These are phyloP conservation scores for Oxytorus armatus DNA, from an alignment of 2,888 invertebrate genomes.

Conservation along the genomic window DNA sequence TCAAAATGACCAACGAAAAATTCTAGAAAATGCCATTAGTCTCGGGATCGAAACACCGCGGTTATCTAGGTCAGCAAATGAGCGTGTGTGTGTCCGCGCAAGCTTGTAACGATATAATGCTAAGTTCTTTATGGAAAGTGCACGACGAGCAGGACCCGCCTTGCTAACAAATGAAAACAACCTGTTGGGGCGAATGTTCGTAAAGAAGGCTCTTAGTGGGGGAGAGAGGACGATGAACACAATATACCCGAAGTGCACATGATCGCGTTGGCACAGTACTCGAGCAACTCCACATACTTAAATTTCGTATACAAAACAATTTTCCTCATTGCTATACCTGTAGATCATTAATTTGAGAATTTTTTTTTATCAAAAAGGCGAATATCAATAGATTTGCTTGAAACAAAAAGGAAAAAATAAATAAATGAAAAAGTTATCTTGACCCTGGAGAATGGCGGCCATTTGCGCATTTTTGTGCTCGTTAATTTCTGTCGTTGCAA, in stretches of 20 bases:
- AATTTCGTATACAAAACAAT: conserved; percentile 16
- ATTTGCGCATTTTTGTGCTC: conserved; percentile 21
- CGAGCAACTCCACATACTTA: conserved; percentile 47
- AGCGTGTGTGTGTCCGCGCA: too few species aligned
- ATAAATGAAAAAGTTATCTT: not conserved
- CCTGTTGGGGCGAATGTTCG: conserved; percentile 29
- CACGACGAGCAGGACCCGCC: too few species aligned
- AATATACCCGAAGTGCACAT: conserved; percentile 76
- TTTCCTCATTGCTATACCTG: not conserved
- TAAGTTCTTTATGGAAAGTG: too few species aligned
- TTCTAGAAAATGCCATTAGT: too few species aligned
- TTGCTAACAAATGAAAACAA: conserved; percentile 38
- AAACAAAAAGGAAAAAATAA: not conserved
- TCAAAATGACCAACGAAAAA: too few species aligned
- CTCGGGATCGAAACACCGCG: too few species aligned
- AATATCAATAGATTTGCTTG: too few species aligned
- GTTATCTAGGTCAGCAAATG: too few species aligned
- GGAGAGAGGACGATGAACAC: conserved; percentile 59
- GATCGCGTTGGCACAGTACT: conserved; percentile 71
- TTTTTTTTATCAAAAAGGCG: not conserved
- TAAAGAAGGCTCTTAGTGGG: conserved; percentile 69
- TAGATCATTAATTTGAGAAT: not conserved
- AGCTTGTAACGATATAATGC: not conserved
- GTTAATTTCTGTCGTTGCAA: not conserved
- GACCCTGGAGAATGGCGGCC: conserved; percentile 19